Base-by-base conservation (phyloP, 2,888 invertebrate genomes). In the Hetaerina titia region DNA sequence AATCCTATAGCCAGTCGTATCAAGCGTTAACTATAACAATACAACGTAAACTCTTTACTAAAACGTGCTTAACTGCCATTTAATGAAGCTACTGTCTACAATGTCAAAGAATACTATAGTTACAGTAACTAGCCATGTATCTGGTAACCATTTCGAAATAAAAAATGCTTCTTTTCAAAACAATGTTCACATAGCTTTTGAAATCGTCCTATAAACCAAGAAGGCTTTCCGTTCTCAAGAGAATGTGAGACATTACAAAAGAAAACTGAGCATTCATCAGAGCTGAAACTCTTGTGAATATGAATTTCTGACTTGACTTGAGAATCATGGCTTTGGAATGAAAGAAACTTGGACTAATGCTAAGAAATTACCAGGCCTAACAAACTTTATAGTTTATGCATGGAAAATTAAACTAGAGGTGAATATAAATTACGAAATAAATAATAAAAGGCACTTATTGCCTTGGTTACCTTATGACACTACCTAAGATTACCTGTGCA, bases 401-500 rank as follows among this genome's bases (percentile, higher is more conserved):
- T 56, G 6, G 13, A 56, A n/a, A 92, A 69, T n/a, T n/a, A 69
- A n/a, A n/a, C 25, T 57, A 92, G 22, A 31, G 69, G 92, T 57
- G 90, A n/a, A 56, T 56, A 56, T 88, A 88, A 58, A 22, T 58
- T n/a, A 89, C 22, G 8, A 89, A 89, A n/a, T 74, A 2, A 74
- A 92, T 69, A 56, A 15, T 13, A 69, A 69, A n/a, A 22, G 92
- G 19, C 56, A 69, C 13, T 17, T 31, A 6, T 19, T 45, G 45
- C n/a, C 74, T 19, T 56, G n/a, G n/a, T 92, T 92, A 92, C 92
- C 92, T 74, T 92, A 56, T 69, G 92, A 45, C 13, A 69, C n/a
- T 74, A 89, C 57, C 56, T 89, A 92, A 74, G 56, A 45, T 90
- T 90, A 89, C 90, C 74, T 74, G 69, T 69, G 56, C 64, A 92